These are phyloP conservation scores for Pandemis corylana DNA, from an alignment of 2,888 invertebrate species.

Conservation along the genomic window DNA sequence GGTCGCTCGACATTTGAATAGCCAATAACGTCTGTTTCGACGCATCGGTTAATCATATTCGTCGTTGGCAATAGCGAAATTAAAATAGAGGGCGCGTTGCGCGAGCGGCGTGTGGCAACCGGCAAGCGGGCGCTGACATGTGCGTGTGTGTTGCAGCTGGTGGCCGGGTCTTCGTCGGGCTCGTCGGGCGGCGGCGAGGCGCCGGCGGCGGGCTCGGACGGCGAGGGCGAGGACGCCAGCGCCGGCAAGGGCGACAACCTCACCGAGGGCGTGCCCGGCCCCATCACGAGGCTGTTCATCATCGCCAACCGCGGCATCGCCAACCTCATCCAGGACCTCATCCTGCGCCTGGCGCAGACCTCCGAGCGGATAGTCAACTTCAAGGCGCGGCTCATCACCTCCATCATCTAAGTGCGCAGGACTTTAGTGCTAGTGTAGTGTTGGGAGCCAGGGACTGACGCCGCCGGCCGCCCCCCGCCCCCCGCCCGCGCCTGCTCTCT, in stretches of 20 bases:
- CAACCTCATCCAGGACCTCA: conserved; percentile 94
- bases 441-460: conserved; percentile 38
- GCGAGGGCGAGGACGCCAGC: conserved; percentile 80
- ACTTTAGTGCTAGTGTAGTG: conserved; percentile 52
- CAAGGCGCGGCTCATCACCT: conserved; percentile 95
- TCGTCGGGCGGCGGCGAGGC: conserved; percentile 82
- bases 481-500: conserved; percentile 36
- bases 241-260: conserved; percentile 87
- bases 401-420: conserved; percentile 89
- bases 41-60: conserved; percentile 35
- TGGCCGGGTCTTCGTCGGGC: conserved; percentile 89
- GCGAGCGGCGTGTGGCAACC: conserved; percentile 23
- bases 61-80: conserved; percentile 14
- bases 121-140: conserved; percentile 1
- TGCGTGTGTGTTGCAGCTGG: conserved; percentile 85
- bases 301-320: conserved; percentile 94
- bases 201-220: conserved; percentile 69
- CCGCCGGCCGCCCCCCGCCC: conserved; percentile 27
- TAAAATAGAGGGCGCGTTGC: conserved; percentile 33
- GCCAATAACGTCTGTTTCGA: conserved; percentile 31
- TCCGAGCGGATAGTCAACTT: conserved; percentile 97
- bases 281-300: conserved; percentile 93
- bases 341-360: conserved; percentile 94
- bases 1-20: conserved; percentile 31
- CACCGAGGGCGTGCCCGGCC: conserved; percentile 94